Conservation (phyloP, 2,797 vertebrate species). For the Macropus fuliginosus region DNA sequence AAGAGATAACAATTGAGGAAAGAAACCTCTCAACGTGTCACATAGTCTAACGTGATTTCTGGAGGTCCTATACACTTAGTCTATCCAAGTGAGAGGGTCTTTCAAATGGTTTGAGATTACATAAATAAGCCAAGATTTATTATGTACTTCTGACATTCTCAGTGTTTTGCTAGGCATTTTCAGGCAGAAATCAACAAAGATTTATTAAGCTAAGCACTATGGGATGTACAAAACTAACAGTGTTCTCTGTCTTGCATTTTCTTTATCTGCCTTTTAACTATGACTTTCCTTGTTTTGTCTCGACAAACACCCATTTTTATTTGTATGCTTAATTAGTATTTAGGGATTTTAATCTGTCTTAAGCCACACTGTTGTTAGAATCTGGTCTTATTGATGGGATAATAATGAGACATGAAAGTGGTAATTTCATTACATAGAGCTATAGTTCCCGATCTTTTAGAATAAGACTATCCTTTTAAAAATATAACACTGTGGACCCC, state of each 20-base stretch:
- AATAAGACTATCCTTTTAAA: not conserved
- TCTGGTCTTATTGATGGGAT: not conserved
- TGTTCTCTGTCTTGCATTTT: not conserved
- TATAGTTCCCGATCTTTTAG: not conserved
- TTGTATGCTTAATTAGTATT: not conserved
- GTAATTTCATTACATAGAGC: not conserved
- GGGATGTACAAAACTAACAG: not conserved
- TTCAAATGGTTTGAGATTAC: not conserved
- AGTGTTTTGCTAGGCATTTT: not conserved
- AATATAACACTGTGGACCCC: not conserved
- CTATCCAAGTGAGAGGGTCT: not conserved
- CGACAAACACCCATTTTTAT: not conserved
- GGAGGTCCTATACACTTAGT: not conserved
- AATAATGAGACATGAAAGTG: not conserved
- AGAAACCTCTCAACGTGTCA: not conserved
- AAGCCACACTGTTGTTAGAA: not conserved
- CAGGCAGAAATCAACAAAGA: not conserved
- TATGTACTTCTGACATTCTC: not conserved
- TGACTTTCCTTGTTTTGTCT: not conserved
- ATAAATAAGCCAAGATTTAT: not conserved
- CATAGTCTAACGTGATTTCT: not conserved
- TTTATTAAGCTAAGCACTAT: not conserved
- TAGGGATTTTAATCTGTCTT: not conserved
- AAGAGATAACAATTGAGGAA: not conserved
- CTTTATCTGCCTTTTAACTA: not conserved